Evolutionary conservation across 1,140 invertebrate species (phyloP), one percentile per base, ranked within the genome.

Genomic region (Portunus trituberculatus): DNA sequence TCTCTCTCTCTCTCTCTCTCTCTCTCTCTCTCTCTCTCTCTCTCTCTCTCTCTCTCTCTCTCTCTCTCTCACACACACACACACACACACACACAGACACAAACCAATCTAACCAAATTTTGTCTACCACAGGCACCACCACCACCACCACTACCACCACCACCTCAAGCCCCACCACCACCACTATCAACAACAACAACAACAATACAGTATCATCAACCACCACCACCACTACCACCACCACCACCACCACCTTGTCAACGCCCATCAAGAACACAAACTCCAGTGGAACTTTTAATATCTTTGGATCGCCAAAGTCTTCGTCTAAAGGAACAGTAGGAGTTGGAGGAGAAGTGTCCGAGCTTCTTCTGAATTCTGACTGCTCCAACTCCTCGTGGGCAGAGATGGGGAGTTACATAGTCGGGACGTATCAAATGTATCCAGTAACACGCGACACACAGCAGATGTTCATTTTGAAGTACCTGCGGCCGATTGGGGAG

Each of bases 401-500:
- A 0, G 98, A 99, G 97, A 98, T 99, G 97, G 98, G 99, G 97
- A 98, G 98, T 0, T 98, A 98, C 96, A 98, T 99, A 52, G 99
- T 99, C 96, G 98, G 98, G 95, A 98, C 97, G 48, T 97, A 98
- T 96, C 98, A 98, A 96, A 98, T 99, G 95, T 98, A 98, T 97
- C 99, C 99, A 16, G 98, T 99, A 12, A 99, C 98, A 20, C 97
- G 98, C 48, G 98, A 98, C 4, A 99, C 99, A 28, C 98, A 98
- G 96, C 99, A 99, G 97, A 98, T 99, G 97, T 97, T 99, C 10
- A 99, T 99, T 96, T 97, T 99, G 25, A 98, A 99, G 96, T 99
- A 99, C 97, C 97, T 99, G 0, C 98, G 98, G 14, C 98, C 99
- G 0, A 98, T 99, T 97, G 99, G 99, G 31, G 99, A 99, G 97